phyloP scores from a whole-genome alignment of 2,113 vertebrate species.

The Sphaerodactylus townsendi region DNA sequence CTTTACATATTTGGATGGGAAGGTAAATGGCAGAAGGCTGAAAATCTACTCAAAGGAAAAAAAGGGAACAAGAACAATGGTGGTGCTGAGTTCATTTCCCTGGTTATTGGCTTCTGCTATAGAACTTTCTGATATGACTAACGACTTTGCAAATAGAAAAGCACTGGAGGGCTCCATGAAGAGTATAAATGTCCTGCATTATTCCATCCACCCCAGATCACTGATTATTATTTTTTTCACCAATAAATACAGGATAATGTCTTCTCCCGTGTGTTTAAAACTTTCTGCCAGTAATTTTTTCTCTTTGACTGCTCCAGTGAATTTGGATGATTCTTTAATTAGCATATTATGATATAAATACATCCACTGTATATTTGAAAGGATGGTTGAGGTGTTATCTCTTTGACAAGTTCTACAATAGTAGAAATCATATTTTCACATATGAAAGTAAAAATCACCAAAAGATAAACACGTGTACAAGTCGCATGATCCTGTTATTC shows the following conservation, averaged over 20 bases:
- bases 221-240: not conserved
- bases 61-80: not conserved
- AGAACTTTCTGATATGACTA: not conserved
- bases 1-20: too few relatives aligned
- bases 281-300: not conserved
- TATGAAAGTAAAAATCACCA: not conserved
- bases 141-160: not conserved
- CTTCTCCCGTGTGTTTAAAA: not conserved
- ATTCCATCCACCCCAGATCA: not conserved
- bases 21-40: not conserved
- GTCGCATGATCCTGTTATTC: not conserved
- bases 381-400: not conserved
- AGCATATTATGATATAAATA: not conserved
- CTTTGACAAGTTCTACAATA: not conserved
- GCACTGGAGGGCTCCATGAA: not conserved
- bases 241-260: not conserved
- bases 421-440: not conserved
- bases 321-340: not conserved
- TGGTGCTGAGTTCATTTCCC: not conserved
- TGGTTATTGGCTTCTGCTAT: not conserved
- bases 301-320: not conserved
- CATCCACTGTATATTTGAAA: not conserved
- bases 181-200: too few relatives aligned
- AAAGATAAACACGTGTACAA: too few relatives aligned
- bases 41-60: not conserved